Conservation (phyloP, 2,888 invertebrate genomes). For the Apeira syringaria region DNA sequence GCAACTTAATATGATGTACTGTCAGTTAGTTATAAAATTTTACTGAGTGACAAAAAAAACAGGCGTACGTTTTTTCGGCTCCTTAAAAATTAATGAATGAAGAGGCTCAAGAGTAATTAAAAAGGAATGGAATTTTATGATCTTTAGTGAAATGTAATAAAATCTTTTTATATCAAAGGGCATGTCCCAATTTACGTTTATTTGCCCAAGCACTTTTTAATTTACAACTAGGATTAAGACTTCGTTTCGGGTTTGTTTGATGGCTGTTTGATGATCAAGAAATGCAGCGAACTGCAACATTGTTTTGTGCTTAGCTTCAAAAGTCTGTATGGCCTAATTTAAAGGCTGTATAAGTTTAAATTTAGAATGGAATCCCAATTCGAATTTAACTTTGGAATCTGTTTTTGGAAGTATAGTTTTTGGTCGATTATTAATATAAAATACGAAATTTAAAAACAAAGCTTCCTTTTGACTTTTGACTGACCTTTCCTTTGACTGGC, state of each 20-base stretch:
- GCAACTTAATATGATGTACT: too few relatives aligned
- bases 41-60: too few relatives aligned
- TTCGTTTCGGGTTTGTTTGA: constrained; percentile 48
- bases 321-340: constrained; percentile 10
- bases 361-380: too few relatives aligned
- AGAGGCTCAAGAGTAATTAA: neutral
- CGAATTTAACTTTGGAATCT: too few relatives aligned
- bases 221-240: constrained; percentile 55
- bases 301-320: constrained; percentile 30
- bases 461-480: too few relatives aligned
- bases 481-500: too few relatives aligned
- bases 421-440: too few relatives aligned
- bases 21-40: too few relatives aligned
- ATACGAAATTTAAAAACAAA: too few relatives aligned
- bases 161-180: constrained; percentile 35
- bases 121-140: constrained; percentile 2
- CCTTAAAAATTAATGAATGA: neutral
- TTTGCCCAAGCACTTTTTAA: constrained; percentile 36
- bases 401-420: too few relatives aligned
- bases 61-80: too few relatives aligned
- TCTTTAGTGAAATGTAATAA: constrained; percentile 1
- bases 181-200: constrained; percentile 50
- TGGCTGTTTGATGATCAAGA: constrained; percentile 47
- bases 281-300: constrained; percentile 48
- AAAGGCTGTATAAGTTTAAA: too few relatives aligned